A percentile compares a stretch with the other conserved stretches of the same genome.
These are phyloP conservation scores for Orthonevra nobilis DNA, from an alignment of 2,888 invertebrate genomes.

Conservation along the genomic window DNA sequence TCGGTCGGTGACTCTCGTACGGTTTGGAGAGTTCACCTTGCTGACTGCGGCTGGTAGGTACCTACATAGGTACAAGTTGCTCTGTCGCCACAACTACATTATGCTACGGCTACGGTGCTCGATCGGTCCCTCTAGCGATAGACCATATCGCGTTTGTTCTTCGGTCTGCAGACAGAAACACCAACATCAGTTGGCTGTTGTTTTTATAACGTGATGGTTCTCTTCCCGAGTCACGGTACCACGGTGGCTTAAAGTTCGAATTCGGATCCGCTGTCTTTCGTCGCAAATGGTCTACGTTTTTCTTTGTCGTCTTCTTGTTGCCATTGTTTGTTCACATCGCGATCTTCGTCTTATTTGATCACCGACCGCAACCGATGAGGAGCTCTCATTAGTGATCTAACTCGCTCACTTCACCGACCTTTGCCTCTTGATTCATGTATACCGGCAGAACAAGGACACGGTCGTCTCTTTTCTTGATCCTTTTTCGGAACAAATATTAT, in stretches of 20 bases:
- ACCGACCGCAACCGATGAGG: no score
- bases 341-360: no score
- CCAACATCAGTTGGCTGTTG: slow-evolving; percentile 54
- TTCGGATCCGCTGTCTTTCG: not conserved
- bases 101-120: slow-evolving; percentile 8
- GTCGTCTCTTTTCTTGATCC: not conserved
- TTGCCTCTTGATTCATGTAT: slow-evolving; percentile 22
- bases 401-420: slow-evolving; percentile 25
- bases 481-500: slow-evolving; percentile 41
- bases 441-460: slow-evolving; percentile 51
- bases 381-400: slow-evolving; percentile 38
- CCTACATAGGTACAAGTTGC: slow-evolving; percentile 7
- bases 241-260: not conserved
- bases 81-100: slow-evolving; percentile 15
- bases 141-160: slow-evolving; percentile 63
- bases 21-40: slow-evolving; percentile 61
- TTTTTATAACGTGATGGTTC: slow-evolving; percentile 57
- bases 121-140: slow-evolving; percentile 31
- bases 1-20: slow-evolving; percentile 61
- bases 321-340: not conserved
- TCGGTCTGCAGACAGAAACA: slow-evolving; percentile 49
- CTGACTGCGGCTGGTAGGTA: slow-evolving; percentile 25
- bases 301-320: slow-evolving; percentile 14
- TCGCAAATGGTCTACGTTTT: slow-evolving; percentile 17
- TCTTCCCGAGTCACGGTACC: slow-evolving; percentile 13